Evolutionary conservation across 2,888 invertebrate species (phyloP).

Genomic region (Cetonia aurata): DNA sequence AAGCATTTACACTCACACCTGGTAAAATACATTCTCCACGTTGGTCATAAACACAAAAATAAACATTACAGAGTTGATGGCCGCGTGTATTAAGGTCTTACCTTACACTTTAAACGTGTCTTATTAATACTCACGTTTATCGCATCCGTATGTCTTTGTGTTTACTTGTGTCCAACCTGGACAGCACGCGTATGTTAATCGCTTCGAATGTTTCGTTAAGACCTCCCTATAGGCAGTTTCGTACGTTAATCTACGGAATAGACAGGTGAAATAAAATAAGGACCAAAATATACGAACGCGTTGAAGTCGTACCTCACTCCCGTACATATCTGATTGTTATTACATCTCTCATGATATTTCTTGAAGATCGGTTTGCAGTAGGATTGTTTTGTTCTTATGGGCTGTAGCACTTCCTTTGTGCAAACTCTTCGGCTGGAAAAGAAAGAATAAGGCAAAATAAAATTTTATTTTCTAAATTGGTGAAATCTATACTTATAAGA

Average conservation of each 20-base stretch:
- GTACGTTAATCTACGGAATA: conserved; percentile 67
- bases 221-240: conserved; percentile 70
- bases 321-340: conserved; percentile 69
- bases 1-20: too few species aligned
- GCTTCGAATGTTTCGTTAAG: conserved; percentile 65
- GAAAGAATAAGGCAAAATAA: too few species aligned
- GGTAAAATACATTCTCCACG: too few species aligned
- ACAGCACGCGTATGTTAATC: conserved; percentile 70
- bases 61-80: too few species aligned
- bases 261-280: conserved; percentile 3
- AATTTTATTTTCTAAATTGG: too few species aligned
- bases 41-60: too few species aligned
- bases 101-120: too few species aligned
- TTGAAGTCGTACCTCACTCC: conserved; percentile 64
- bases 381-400: conserved; percentile 68
- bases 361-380: conserved; percentile 70
- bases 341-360: conserved; percentile 68
- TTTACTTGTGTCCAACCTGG: conserved; percentile 73
- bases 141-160: conserved; percentile 71
- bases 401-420: conserved; percentile 67
- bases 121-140: conserved; percentile 70
- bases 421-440: conserved; percentile 70
- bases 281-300: background rate
- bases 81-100: too few species aligned
- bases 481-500: too few species aligned